Conservation (phyloP, 2,113 vertebrate genomes). For the Panurus biarmicus region DNA sequence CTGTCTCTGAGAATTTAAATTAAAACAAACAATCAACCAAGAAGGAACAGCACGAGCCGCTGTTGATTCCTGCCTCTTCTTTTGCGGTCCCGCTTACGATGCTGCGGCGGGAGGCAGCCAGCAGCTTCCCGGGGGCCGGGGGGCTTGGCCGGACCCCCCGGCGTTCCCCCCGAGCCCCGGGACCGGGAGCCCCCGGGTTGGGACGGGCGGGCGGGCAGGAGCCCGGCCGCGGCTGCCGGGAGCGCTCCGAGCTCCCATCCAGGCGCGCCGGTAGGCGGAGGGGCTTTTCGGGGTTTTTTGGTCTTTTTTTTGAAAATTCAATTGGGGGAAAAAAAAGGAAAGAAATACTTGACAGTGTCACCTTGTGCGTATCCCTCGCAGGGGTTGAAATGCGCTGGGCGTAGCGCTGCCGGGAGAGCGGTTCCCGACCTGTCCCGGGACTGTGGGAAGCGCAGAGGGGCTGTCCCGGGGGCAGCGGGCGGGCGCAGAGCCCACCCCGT, state of each 20-base stretch:
- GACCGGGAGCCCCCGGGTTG: slow-evolving; percentile 19
- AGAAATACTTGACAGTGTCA: slow-evolving; percentile 66
- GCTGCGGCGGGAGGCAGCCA: slow-evolving; percentile 40
- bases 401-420: not conserved
- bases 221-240: not conserved
- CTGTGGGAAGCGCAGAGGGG: not conserved
- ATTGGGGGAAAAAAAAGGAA: not conserved
- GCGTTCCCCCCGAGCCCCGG: not conserved
- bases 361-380: slow-evolving; percentile 48
- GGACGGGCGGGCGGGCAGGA: not conserved
- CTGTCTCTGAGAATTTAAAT: slow-evolving; percentile 27
- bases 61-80: slow-evolving; percentile 63
- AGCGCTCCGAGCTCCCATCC: not conserved
- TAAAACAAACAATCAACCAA: not conserved
- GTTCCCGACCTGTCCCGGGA: not conserved
- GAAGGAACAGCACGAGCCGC: not conserved
- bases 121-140: slow-evolving; percentile 49
- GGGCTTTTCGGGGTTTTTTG: not conserved
- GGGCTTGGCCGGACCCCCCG: not conserved
- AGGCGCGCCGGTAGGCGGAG: not conserved
- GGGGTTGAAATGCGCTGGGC: slow-evolving; percentile 38
- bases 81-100: slow-evolving; percentile 25
- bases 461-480: not conserved
- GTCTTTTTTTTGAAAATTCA: slow-evolving; percentile 7
- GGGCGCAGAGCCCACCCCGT: not conserved